Evolutionary conservation across 2,888 invertebrate species (phyloP).

Genomic region (Calephelis perditalis): DNA sequence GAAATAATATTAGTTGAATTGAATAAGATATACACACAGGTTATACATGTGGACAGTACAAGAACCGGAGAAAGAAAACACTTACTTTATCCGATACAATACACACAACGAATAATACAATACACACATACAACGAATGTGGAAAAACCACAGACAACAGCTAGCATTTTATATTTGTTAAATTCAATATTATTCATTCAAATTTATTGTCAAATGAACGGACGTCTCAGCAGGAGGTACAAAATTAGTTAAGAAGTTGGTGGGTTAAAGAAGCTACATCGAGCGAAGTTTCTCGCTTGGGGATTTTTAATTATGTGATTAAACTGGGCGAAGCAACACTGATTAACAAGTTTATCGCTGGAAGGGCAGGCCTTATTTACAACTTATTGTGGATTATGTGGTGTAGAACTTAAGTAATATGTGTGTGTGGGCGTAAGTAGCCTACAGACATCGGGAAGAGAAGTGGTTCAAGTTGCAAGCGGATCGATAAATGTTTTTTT

Average conservation of each 20-base stretch:
- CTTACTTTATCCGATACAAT: too few species aligned
- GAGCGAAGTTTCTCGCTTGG: constrained; percentile 47
- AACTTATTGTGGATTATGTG: constrained; percentile 33
- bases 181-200: too few species aligned
- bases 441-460: constrained; percentile 21
- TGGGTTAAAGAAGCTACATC: constrained; percentile 1
- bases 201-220: not conserved
- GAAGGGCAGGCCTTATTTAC: constrained; percentile 58
- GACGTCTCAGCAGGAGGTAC: constrained; percentile 8
- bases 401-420: constrained; percentile 38
- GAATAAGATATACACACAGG: too few species aligned
- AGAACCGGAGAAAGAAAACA: too few species aligned
- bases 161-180: too few species aligned
- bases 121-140: too few species aligned
- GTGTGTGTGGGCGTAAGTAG: constrained; percentile 19
- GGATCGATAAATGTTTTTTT: too few species aligned
- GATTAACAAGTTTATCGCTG: constrained; percentile 59
- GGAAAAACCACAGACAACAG: too few species aligned
- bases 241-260: constrained; percentile 1
- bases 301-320: constrained; percentile 69
- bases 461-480: constrained; percentile 24
- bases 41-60: too few species aligned
- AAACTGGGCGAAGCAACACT: constrained; percentile 55
- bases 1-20: too few species aligned
- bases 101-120: too few species aligned